A percentile compares a stretch with the other conserved stretches of the same genome.
Conservation (phyloP, 2,888 invertebrate species). For the Bellardia bayeri region DNA sequence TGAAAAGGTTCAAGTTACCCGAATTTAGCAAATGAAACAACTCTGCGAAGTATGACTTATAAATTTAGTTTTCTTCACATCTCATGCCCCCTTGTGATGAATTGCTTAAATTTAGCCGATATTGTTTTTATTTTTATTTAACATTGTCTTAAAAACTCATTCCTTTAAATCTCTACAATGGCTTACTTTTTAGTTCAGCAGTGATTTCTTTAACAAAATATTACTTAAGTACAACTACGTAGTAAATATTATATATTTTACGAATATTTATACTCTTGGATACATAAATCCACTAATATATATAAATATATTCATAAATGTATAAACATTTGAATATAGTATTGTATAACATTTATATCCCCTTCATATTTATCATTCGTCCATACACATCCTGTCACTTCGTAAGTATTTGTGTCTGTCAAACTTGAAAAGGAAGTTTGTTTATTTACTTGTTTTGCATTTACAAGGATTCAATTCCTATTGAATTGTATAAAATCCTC, state of each 20-base stretch:
- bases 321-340: background rate
- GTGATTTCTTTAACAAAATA: too few species aligned
- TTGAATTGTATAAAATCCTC: conserved; percentile 25
- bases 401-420: conserved; percentile 6
- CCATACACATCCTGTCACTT: conserved; percentile 25
- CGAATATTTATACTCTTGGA: background rate
- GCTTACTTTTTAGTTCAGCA: too few species aligned
- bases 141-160: too few species aligned
- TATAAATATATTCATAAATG: background rate
- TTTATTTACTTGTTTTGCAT: conserved; percentile 59
- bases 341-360: conserved; percentile 13
- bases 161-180: too few species aligned
- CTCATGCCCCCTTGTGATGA: too few species aligned
- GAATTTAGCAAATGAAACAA: too few species aligned
- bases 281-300: too few species aligned
- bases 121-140: too few species aligned
- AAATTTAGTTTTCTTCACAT: too few species aligned
- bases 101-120: too few species aligned
- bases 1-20: too few species aligned
- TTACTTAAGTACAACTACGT: conserved; percentile 3
- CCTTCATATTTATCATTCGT: conserved; percentile 25
- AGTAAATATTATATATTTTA: background rate
- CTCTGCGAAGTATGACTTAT: too few species aligned
- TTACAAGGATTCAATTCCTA: conserved; percentile 68
- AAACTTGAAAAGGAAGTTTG: conserved; percentile 55